Conservation (phyloP, 2,113 vertebrate species). For the Orientallactaga bullata region DNA sequence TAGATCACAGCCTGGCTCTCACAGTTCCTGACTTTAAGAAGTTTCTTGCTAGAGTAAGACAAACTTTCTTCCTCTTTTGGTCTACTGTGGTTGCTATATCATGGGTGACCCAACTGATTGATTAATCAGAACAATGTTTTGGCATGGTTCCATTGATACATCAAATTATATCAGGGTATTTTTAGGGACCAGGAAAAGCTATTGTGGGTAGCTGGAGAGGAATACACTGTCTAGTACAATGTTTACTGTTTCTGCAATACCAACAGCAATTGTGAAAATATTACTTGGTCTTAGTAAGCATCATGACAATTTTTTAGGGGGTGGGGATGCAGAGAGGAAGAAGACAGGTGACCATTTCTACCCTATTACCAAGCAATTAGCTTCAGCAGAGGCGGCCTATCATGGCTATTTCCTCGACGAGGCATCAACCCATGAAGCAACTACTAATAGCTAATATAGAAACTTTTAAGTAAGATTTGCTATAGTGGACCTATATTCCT, state of each 20-base stretch:
- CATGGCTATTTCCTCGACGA: conserved; percentile 4
- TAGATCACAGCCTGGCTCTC: conserved; percentile 42
- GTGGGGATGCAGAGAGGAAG: too few relatives aligned
- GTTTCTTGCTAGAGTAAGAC: not conserved
- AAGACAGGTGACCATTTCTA: not conserved
- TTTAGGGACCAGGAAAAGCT: not conserved
- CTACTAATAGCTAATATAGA: not conserved
- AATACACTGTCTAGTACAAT: conserved; percentile 10
- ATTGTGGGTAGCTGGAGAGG: conserved; percentile 25
- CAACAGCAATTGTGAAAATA: conserved; percentile 49
- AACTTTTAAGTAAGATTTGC: not conserved
- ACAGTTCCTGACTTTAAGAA: not conserved
- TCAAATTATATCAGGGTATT: conserved; percentile 31
- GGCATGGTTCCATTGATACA: not conserved
- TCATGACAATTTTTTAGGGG: not conserved
- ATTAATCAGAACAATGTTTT: conserved; percentile 4
- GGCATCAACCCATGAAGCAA: not conserved
- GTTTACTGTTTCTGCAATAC: conserved; percentile 15
- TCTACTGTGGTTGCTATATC: not conserved
- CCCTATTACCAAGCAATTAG: not conserved
- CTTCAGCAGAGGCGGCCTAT: conserved; percentile 26
- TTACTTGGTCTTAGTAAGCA: conserved; percentile 1
- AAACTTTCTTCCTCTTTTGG: not conserved
- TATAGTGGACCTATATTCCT: not conserved
- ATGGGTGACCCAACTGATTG: not conserved